A percentile compares a stretch with the other conserved stretches of the same genome.
Evolutionary conservation across 1,140 invertebrate species (phyloP).

Genomic region (Tyrophagus putrescentiae): DNA sequence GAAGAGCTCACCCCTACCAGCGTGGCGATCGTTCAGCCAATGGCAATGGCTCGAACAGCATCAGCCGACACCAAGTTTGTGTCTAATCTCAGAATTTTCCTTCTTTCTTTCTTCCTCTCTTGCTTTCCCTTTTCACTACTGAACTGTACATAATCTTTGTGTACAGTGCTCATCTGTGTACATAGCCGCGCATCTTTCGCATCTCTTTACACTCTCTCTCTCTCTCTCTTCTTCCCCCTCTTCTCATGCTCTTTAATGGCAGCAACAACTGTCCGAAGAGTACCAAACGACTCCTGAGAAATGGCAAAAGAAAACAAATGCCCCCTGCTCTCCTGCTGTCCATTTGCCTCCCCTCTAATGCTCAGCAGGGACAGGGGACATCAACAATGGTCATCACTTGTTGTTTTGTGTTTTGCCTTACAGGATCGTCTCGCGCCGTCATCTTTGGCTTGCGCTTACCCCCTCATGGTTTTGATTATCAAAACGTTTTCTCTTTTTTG

Average conservation of each 20-base stretch:
- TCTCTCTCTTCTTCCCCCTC: too few species aligned
- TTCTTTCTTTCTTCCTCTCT: too few species aligned
- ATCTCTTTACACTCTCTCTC: too few species aligned
- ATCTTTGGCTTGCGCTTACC: not conserved
- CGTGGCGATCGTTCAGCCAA: too few species aligned
- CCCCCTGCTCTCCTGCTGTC: not conserved
- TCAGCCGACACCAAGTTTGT: too few species aligned
- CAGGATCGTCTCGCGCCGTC: not conserved
- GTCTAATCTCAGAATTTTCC: too few species aligned
- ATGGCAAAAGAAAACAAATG: conserved; percentile 10
- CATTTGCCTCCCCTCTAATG: not conserved
- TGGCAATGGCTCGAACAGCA: too few species aligned
- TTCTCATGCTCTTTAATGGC: conserved; percentile 10
- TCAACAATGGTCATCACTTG: not conserved
- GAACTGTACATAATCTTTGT: too few species aligned
- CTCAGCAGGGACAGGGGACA: not conserved
- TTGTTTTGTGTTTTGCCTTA: conserved; percentile 14
- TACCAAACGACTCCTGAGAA: conserved; percentile 10
- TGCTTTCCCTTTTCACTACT: too few species aligned
- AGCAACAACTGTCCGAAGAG: not conserved
- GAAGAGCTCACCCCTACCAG: too few species aligned
- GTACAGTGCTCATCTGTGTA: too few species aligned
- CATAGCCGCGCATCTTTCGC: too few species aligned
- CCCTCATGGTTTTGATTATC: not conserved
- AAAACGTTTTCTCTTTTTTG: not conserved